Conservation (phyloP, 2,888 invertebrate species). For the Idaea biselata region DNA sequence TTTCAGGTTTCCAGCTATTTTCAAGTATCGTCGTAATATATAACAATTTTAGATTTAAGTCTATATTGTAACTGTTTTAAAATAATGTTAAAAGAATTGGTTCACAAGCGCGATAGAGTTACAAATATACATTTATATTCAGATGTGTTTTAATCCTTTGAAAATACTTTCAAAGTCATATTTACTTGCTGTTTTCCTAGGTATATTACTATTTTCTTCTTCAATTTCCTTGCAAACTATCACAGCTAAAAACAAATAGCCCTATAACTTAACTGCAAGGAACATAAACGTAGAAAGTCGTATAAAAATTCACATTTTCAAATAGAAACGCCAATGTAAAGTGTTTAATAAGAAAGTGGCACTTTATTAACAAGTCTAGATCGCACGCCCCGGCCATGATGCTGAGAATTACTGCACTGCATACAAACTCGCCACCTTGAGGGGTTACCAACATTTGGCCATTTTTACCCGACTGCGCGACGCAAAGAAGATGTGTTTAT, state of each 20-base stretch:
- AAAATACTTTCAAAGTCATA: too few species aligned
- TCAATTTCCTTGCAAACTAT: background rate
- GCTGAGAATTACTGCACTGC: conserved; percentile 50
- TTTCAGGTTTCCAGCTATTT: too few species aligned
- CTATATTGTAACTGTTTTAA: too few species aligned
- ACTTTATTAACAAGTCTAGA: conserved; percentile 31
- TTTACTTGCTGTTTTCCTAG: background rate
- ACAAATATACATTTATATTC: too few species aligned
- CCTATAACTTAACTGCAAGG: background rate
- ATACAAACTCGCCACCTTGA: conserved; percentile 47
- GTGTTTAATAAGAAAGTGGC: conserved; percentile 27
- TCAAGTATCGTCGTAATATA: too few species aligned
- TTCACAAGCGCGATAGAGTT: too few species aligned
- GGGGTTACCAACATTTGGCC: conserved; percentile 34
- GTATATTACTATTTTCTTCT: background rate
- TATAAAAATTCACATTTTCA: conserved; percentile 1
- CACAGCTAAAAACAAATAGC: background rate
- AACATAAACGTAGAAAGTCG: conserved; percentile 7
- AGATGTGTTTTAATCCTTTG: too few species aligned
- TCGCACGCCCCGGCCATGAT: conserved; percentile 40
- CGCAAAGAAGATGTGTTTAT: too few species aligned
- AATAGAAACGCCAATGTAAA: conserved; percentile 9
- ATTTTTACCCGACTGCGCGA: too few species aligned
- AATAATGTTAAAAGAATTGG: too few species aligned
- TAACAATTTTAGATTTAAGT: too few species aligned